Conservation (phyloP, 2,888 invertebrate genomes). For the Spisula solida region DNA sequence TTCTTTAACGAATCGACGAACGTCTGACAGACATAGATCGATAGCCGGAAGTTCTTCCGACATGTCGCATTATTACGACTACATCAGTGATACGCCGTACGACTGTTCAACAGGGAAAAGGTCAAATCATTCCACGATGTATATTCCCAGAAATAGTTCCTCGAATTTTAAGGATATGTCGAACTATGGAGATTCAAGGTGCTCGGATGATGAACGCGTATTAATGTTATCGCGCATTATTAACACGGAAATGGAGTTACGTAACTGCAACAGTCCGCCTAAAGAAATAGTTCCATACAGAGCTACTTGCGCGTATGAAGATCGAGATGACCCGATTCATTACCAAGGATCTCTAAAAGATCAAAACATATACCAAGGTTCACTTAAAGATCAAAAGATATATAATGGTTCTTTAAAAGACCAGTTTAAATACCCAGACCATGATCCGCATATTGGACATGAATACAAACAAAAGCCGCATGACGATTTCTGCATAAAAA, state of each 20-base stretch:
- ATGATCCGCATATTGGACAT: neutral
- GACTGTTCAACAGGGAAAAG: constrained; percentile 58
- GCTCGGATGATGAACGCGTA: constrained; percentile 62
- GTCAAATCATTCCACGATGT: constrained; percentile 65
- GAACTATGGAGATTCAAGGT: constrained; percentile 52
- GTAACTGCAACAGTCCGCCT: constrained; percentile 40
- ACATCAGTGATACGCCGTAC: constrained; percentile 67
- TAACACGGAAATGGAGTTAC: constrained; percentile 52
- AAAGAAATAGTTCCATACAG: constrained; percentile 61
- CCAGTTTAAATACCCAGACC: constrained; percentile 27
- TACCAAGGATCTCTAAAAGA: constrained; percentile 55
- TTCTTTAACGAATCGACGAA: constrained; percentile 64
- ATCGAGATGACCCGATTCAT: constrained; percentile 34
- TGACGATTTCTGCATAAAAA: neutral
- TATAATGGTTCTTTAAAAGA: constrained; percentile 34
- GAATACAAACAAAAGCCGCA: neutral
- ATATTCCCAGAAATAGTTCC: constrained; percentile 62
- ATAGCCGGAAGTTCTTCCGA: constrained; percentile 69
- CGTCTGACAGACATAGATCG: constrained; percentile 65
- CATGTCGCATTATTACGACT: constrained; percentile 71
- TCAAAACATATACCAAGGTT: constrained; percentile 48
- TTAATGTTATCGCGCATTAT: constrained; percentile 43
- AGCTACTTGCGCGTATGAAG: neutral
- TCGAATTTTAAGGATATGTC: constrained; percentile 57
- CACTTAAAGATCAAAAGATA: constrained; percentile 43